phyloP scores from a whole-genome alignment of 92 coral and sea anemone species.

The Hydrozoanthus gracilis region DNA sequence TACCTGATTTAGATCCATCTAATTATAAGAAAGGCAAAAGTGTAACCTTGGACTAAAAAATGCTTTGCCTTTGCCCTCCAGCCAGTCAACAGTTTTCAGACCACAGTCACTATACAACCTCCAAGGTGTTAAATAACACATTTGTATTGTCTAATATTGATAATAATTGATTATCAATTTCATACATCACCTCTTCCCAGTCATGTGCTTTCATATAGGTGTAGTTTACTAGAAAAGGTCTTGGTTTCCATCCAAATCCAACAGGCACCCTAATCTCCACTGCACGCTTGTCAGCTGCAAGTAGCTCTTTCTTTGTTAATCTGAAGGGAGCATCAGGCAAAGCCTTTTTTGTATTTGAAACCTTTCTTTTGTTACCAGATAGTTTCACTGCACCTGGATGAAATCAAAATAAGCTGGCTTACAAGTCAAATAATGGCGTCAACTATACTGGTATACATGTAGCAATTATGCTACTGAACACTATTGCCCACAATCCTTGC shows the following conservation, averaged over 20 bases:
- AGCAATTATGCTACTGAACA: too few species aligned
- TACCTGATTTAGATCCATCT: too few species aligned
- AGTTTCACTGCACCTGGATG: not conserved
- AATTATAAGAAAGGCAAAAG: too few species aligned
- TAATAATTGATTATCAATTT: too few species aligned
- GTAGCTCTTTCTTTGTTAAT: not conserved
- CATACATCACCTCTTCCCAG: conserved; percentile 65
- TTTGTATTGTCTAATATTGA: not conserved
- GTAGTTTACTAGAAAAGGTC: conserved; percentile 53
- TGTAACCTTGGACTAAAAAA: too few species aligned
- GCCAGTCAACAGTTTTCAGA: too few species aligned
- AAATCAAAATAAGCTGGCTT: too few species aligned
- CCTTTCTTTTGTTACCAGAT: not conserved
- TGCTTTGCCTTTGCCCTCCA: too few species aligned
- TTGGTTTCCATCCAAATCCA: conserved; percentile 67
- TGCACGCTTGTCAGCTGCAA: conserved; percentile 53
- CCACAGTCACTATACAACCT: too few species aligned
- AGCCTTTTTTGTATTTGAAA: not conserved
- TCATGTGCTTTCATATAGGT: conserved; percentile 66
- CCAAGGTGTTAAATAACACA: not conserved
- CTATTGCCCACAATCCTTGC: too few species aligned
- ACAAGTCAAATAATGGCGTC: too few species aligned
- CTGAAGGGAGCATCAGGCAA: conserved; percentile 3
- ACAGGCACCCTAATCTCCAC: conserved; percentile 57
- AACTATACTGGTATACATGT: not conserved